Base-by-base conservation (phyloP, 92 coral and sea anemone species). In the Parazoanthus swiftii region DNA sequence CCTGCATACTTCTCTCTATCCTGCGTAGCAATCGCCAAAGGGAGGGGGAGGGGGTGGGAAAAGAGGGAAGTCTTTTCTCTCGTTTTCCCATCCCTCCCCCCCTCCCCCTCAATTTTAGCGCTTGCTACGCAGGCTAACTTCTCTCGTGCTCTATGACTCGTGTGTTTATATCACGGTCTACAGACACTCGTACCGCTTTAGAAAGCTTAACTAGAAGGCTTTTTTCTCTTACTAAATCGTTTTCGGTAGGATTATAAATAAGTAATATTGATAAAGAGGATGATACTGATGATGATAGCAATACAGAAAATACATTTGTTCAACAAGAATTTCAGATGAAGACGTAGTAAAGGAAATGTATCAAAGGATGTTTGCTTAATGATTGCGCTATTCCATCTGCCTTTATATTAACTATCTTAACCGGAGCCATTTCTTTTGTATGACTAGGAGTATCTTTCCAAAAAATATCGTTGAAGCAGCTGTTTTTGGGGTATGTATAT, bases 401-500 rank as follows among this genome's bases (percentile, higher is more conserved):
- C 51, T 70, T 70, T n/a, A 70, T n/a, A 85, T 13, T 74, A 42
- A 54, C 6, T 21, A 18, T 26, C 44, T 25, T 10, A 13, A 35
- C 21, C n/a, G n/a, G n/a, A 15, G 20, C 11, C 5, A n/a, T 9
- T 73, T 70, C 56, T 56, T 11, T 80, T 63, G 88, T 43, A 80
- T 87, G 65, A 73, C 16, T 67, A 95, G 98, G 89, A 95, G 91
- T 80, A 67, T 93, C 33, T 93, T 95, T 66, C 98, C 98, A 0
- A 92, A 88, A 59, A 95, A 95, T 68, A 85, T 95, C 82, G 91
- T 95, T 2, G 98, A 91, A 21, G 98, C 98, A 4, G 88, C 94
- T 3, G 70, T 95, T 43, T 66, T 67, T 63, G 89, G 90, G 92
- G 98, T 95, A 84, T 74, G 94, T 91, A 13, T 21, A 75, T 16